phyloP scores from a whole-genome alignment of 2,113 vertebrate species.

The Glareola pratincola region DNA sequence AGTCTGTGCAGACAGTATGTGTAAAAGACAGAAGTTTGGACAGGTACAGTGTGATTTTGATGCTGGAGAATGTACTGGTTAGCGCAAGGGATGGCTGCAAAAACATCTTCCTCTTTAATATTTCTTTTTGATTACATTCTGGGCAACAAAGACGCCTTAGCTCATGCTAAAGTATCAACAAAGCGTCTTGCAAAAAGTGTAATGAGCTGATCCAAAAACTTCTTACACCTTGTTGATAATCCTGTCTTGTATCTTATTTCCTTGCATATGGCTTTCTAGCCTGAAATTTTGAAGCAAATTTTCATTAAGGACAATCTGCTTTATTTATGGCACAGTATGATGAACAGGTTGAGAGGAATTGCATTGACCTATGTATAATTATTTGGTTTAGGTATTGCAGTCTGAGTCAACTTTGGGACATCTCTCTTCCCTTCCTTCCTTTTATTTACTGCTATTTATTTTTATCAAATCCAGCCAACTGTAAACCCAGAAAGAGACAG shows the following conservation, averaged over 20 bases:
- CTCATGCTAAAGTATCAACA: neutral
- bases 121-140: neutral
- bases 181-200: neutral
- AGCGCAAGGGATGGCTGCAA: neutral
- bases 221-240: neutral
- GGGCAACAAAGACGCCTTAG: neutral
- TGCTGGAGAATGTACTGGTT: neutral
- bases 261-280: neutral
- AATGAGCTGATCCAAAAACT: neutral
- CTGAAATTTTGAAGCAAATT: neutral
- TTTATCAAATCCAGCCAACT: neutral
- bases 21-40: neutral
- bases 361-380: constrained; percentile 3
- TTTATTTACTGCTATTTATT: neutral
- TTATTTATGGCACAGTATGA: constrained; percentile 14
- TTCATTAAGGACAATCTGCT: neutral
- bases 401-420: neutral
- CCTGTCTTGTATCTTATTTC: neutral
- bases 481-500: neutral
- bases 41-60: neutral
- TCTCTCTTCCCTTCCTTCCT: neutral
- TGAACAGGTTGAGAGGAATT: neutral
- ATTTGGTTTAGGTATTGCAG: neutral
- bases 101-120: neutral
- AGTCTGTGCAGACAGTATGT: neutral